Percentiles rank a stretch among this genome's conserved stretches.
These are phyloP conservation scores for Hyaena hyaena DNA, from an alignment of 2,113 vertebrate genomes.

Conservation along the genomic window DNA sequence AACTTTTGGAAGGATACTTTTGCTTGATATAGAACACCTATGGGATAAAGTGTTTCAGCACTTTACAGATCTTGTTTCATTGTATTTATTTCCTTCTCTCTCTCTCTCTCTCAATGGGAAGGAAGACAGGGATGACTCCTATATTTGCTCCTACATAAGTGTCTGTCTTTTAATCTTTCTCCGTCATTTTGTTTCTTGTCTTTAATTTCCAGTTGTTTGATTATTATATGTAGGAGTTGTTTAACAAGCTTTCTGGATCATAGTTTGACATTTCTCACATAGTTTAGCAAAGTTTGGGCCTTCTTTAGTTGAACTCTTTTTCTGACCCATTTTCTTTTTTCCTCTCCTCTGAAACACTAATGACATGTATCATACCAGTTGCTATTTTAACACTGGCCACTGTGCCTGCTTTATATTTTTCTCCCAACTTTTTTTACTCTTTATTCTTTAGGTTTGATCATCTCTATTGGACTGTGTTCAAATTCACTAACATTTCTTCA, in stretches of 20 bases:
- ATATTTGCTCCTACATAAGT: neutral
- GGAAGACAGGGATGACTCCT: neutral
- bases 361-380: neutral
- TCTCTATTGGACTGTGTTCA: neutral
- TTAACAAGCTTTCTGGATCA: neutral
- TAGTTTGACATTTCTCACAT: neutral
- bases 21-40: neutral
- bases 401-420: neutral
- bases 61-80: neutral
- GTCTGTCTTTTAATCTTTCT: neutral
- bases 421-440: neutral
- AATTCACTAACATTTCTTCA: neutral
- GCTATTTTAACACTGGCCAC: neutral
- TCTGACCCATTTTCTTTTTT: neutral
- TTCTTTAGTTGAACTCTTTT: neutral
- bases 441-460: neutral
- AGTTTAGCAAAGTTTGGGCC: neutral
- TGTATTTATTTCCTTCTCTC: neutral
- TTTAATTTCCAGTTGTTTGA: neutral
- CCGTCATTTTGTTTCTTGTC: neutral
- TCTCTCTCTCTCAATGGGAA: neutral
- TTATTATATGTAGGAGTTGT: neutral
- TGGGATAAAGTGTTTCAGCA: neutral
- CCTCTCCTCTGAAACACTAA: neutral
- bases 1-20: neutral